These are phyloP conservation scores for Oxygymnocypris stewartii DNA, from an alignment of 2,113 vertebrate genomes.

Conservation along the genomic window DNA sequence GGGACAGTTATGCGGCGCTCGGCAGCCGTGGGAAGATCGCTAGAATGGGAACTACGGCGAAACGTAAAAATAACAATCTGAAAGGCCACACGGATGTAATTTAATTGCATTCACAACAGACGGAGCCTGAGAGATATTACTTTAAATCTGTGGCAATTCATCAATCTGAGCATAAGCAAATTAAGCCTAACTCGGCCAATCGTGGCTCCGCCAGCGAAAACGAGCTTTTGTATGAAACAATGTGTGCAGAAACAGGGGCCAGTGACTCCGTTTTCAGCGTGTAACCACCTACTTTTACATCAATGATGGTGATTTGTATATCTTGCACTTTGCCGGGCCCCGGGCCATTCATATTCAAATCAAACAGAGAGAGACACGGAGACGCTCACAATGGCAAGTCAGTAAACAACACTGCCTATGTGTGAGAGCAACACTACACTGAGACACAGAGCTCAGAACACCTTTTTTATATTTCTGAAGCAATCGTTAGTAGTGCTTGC, in stretches of 20 bases:
- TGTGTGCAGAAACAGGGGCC: not conserved
- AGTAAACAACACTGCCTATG: slow-evolving; percentile 73
- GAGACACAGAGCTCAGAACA: not conserved
- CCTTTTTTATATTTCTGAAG: no score
- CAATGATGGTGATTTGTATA: slow-evolving; percentile 77
- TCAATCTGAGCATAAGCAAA: slow-evolving; percentile 34
- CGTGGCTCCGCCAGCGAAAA: not conserved
- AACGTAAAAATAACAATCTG: slow-evolving; percentile 7
- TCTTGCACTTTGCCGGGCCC: slow-evolving; percentile 75
- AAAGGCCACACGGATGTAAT: not conserved
- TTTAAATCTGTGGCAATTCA: not conserved
- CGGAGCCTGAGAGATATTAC: not conserved
- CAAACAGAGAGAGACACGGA: slow-evolving; percentile 57
- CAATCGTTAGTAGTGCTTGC: not conserved
- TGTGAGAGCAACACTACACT: slow-evolving; percentile 63
- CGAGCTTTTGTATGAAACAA: slow-evolving; percentile 23
- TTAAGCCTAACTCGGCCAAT: not conserved
- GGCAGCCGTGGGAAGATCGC: not conserved
- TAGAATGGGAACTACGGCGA: not conserved
- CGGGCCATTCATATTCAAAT: slow-evolving; percentile 80
- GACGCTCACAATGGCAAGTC: slow-evolving; percentile 69
- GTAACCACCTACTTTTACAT: slow-evolving; percentile 27
- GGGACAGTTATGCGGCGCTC: not conserved
- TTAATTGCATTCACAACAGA: slow-evolving; percentile 12
- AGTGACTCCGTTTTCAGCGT: slow-evolving; percentile 23